These are phyloP conservation scores for Elgonia sp. DNA, from an alignment of 2,888 invertebrate species.

Conservation along the genomic window DNA sequence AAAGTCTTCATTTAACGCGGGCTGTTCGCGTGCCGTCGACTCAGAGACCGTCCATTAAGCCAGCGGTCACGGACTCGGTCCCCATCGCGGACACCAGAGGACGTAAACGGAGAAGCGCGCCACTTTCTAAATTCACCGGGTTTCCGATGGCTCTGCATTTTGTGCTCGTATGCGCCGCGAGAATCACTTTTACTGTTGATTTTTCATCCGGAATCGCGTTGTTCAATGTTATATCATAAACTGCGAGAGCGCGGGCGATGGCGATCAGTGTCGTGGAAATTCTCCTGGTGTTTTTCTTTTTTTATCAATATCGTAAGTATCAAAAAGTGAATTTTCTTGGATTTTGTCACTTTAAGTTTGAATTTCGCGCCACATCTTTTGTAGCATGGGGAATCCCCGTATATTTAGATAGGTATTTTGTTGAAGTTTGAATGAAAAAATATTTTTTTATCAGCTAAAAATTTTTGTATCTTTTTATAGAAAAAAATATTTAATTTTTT, in stretches of 20 bases:
- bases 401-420: too few species aligned
- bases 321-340: too few species aligned
- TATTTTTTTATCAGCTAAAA: too few species aligned
- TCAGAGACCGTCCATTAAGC: constrained; percentile 62
- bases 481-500: too few species aligned
- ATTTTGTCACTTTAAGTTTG: too few species aligned
- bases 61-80: constrained; percentile 72
- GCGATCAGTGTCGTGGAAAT: constrained; percentile 85
- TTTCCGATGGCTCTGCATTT: constrained; percentile 80
- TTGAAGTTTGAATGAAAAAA: too few species aligned
- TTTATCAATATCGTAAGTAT: constrained; percentile 82
- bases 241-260: constrained; percentile 85
- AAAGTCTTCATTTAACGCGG: constrained; percentile 67
- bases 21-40: constrained; percentile 67
- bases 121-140: constrained; percentile 85
- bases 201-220: constrained; percentile 81
- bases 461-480: too few species aligned
- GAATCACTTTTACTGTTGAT: constrained; percentile 83
- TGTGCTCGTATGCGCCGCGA: constrained; percentile 82
- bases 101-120: constrained; percentile 79
- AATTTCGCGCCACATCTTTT: too few species aligned
- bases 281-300: constrained; percentile 79
- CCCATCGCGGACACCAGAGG: constrained; percentile 68
- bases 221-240: constrained; percentile 85
- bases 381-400: too few species aligned